These are phyloP conservation scores for Montifringilla adamsi DNA, from an alignment of 2,113 vertebrate genomes.

Conservation along the genomic window DNA sequence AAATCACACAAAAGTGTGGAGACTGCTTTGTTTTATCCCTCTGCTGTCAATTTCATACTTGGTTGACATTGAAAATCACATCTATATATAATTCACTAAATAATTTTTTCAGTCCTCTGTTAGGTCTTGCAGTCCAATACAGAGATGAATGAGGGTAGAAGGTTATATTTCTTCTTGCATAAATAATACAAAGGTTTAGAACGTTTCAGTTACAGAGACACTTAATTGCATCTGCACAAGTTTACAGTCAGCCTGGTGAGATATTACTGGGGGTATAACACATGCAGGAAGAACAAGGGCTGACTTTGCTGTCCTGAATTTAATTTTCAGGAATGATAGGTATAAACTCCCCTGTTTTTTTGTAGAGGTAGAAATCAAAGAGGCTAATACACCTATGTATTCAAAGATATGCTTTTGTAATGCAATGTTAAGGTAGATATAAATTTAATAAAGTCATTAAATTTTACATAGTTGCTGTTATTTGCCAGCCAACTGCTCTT, in stretches of 20 bases:
- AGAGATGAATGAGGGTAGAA: neutral
- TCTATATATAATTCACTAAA: neutral
- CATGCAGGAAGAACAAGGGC: neutral
- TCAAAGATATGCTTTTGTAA: neutral
- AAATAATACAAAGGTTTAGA: conserved; percentile 34
- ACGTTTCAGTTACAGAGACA: conserved; percentile 12
- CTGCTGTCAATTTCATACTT: neutral
- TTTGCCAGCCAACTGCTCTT: neutral
- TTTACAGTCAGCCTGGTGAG: neutral
- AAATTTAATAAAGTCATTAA: neutral
- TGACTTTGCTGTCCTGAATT: neutral
- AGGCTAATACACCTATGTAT: neutral
- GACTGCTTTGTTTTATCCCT: neutral
- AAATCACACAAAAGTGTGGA: neutral
- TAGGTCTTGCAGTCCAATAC: neutral
- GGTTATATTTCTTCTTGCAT: conserved; percentile 35
- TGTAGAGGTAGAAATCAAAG: neutral
- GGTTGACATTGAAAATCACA: neutral
- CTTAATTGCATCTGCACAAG: neutral
- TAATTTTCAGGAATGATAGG: neutral
- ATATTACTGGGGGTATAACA: neutral
- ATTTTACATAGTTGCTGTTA: neutral
- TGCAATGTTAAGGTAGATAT: neutral
- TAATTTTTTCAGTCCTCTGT: neutral
- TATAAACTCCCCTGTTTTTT: neutral